These are phyloP conservation scores for Drosophila littoralis DNA, from an alignment of 1,140 invertebrate genomes.

Conservation along the genomic window DNA sequence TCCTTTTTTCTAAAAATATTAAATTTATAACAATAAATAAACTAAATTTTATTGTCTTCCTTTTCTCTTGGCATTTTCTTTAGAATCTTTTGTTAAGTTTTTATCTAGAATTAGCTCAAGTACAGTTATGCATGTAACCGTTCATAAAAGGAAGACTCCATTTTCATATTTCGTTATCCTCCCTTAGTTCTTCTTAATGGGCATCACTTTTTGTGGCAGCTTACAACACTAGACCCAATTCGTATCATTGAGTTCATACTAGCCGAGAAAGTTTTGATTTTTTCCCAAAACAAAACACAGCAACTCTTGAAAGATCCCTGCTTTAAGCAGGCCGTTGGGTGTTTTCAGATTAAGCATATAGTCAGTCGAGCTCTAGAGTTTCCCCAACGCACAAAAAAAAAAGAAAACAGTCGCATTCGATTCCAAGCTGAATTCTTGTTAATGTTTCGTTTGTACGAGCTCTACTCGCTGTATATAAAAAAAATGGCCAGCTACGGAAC, in stretches of 20 bases:
- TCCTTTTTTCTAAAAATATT: too few relatives aligned
- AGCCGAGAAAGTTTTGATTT: not conserved
- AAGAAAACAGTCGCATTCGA: not conserved
- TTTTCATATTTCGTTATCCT: not conserved
- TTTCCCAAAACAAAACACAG: not conserved
- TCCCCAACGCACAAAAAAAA: not conserved
- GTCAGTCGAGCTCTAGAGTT: constrained; percentile 19
- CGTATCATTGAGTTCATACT: not conserved
- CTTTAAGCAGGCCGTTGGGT: constrained; percentile 5
- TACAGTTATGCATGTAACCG: too few relatives aligned
- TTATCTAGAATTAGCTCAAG: too few relatives aligned
- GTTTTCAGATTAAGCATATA: not conserved
- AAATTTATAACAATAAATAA: too few relatives aligned
- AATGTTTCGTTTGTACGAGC: constrained; percentile 71
- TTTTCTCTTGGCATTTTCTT: too few relatives aligned
- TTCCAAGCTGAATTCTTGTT: constrained; percentile 16
- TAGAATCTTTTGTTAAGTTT: too few relatives aligned
- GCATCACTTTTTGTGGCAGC: not conserved
- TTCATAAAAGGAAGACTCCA: too few relatives aligned
- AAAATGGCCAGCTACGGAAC: constrained; percentile 30
- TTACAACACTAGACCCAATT: not conserved
- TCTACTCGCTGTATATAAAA: constrained; percentile 60
- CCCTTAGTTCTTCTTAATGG: not conserved
- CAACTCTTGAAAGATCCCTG: not conserved
- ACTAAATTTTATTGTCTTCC: too few relatives aligned